Percentiles rank a stretch among this genome's conserved stretches.
Conservation (phyloP, 2,113 vertebrate genomes). For the Tachysurus fulvidraco region DNA sequence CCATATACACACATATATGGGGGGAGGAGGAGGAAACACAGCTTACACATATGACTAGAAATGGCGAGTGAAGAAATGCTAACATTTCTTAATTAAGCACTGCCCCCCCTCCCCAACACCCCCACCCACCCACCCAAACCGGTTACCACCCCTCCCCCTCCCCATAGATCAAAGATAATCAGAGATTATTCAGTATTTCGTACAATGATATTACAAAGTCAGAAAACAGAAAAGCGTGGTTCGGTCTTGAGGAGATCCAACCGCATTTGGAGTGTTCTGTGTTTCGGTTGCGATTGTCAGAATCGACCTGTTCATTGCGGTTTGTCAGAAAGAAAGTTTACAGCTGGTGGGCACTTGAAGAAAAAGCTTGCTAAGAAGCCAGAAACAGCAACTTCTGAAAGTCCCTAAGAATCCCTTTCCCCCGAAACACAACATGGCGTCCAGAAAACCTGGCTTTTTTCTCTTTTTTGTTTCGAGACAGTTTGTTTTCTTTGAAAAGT, state of each 20-base stretch:
- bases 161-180: constrained; percentile 55
- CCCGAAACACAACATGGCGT: constrained; percentile 55
- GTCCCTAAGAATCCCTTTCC: constrained; percentile 64
- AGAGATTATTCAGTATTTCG: constrained; percentile 62
- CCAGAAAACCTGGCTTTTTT: constrained; percentile 29
- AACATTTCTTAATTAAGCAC: constrained; percentile 65
- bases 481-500: constrained; percentile 27
- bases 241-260: constrained; percentile 57
- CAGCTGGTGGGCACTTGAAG: constrained; percentile 98
- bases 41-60: constrained; percentile 89
- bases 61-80: constrained; percentile 83
- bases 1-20: constrained; percentile 81
- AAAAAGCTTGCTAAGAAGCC: constrained; percentile 85
- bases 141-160: constrained; percentile 25
- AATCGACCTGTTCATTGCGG: constrained; percentile 66
- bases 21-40: constrained; percentile 76
- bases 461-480: constrained; percentile 17
- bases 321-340: constrained; percentile 70
- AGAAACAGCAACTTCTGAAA: constrained; percentile 80
- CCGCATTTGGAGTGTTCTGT: constrained; percentile 51
- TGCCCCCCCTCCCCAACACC: neutral
- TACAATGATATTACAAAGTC: constrained; percentile 70
- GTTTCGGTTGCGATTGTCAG: constrained; percentile 83
- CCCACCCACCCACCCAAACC: too few relatives aligned
- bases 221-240: constrained; percentile 61